Conservation (phyloP, 1,140 invertebrate species). For the Battus philenor region DNA sequence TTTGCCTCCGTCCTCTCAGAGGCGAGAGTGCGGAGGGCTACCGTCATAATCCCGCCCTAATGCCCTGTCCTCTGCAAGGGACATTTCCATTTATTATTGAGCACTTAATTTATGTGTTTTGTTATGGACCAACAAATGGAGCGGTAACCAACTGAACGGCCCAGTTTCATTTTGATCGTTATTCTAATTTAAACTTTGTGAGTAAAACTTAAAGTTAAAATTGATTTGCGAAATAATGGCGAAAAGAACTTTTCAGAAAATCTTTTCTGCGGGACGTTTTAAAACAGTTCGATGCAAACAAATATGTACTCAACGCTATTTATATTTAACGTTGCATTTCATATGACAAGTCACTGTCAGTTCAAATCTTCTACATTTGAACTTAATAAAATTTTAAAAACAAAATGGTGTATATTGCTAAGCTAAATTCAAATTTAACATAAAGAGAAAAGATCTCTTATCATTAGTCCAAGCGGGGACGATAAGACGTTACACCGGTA, state of each 20-base stretch:
- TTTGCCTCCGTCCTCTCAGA: slow-evolving; percentile 27
- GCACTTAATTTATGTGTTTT: slow-evolving; percentile 76
- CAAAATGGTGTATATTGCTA: slow-evolving; percentile 19
- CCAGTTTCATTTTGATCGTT: neutral
- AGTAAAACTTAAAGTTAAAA: slow-evolving; percentile 11
- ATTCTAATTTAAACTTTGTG: slow-evolving; percentile 22
- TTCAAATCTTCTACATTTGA: slow-evolving; percentile 38
- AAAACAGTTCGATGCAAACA: slow-evolving; percentile 31
- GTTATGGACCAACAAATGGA: slow-evolving; percentile 69
- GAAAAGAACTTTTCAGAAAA: slow-evolving; percentile 32
- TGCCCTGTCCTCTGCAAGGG: slow-evolving; percentile 74
- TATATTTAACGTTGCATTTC: slow-evolving; percentile 26
- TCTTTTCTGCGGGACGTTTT: slow-evolving; percentile 50
- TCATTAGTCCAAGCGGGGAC: neutral
- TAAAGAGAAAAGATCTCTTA: slow-evolving; percentile 21
- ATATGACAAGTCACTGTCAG: slow-evolving; percentile 18
- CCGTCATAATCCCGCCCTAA: slow-evolving; percentile 73
- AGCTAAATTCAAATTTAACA: slow-evolving; percentile 23
- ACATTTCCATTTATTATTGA: slow-evolving; percentile 77
- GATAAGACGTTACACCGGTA: slow-evolving; percentile 29
- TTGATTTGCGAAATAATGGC: slow-evolving; percentile 1
- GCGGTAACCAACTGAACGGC: slow-evolving; percentile 17
- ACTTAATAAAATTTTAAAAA: slow-evolving; percentile 51
- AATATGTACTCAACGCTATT: slow-evolving; percentile 25
- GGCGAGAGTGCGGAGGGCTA: slow-evolving; percentile 48